These are phyloP conservation scores for Drosophila tropicalis DNA, from an alignment of 1,140 invertebrate species.

Conservation along the genomic window DNA sequence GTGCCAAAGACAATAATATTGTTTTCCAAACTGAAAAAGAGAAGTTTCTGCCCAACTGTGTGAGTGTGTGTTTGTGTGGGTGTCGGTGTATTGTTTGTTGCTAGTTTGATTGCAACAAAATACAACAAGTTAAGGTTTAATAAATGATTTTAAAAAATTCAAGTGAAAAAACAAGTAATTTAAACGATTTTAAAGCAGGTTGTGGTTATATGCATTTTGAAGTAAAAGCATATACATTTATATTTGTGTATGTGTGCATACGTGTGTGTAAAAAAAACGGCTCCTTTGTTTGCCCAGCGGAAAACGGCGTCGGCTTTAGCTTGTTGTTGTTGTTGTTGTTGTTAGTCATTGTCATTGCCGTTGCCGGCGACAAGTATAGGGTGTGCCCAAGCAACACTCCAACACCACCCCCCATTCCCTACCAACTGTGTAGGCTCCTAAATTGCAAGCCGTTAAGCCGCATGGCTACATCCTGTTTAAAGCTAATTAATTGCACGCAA, in stretches of 20 bases:
- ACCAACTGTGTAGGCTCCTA: slow-evolving; percentile 5
- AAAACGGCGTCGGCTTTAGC: slow-evolving; percentile 61
- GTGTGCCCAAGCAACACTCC: slow-evolving; percentile 57
- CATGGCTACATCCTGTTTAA: slow-evolving; percentile 47
- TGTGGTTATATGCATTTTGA: slow-evolving; percentile 31
- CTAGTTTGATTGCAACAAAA: slow-evolving; percentile 9
- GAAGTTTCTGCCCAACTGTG: slow-evolving; percentile 23
- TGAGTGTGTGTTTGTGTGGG: slow-evolving; percentile 33
- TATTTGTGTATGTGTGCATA: slow-evolving; percentile 35
- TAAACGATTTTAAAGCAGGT: slow-evolving; percentile 5
- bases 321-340: slow-evolving; percentile 61
- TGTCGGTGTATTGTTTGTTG: slow-evolving; percentile 23
- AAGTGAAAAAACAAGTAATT: background rate
- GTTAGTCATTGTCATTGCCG: slow-evolving; percentile 59
- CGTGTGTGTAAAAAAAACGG: slow-evolving; percentile 55
- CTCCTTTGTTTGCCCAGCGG: slow-evolving; percentile 74
- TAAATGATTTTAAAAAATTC: slow-evolving; percentile 33
- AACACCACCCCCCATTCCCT: background rate
- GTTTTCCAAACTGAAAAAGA: slow-evolving; percentile 14
- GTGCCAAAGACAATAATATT: slow-evolving; percentile 35
- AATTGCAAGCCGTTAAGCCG: slow-evolving; percentile 22
- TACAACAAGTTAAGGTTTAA: slow-evolving; percentile 7
- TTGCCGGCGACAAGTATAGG: slow-evolving; percentile 65
- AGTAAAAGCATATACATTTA: slow-evolving; percentile 19
- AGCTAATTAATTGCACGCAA: slow-evolving; percentile 70